Conservation (phyloP, 2,888 invertebrate genomes). For the Phymatocera aterrima region DNA sequence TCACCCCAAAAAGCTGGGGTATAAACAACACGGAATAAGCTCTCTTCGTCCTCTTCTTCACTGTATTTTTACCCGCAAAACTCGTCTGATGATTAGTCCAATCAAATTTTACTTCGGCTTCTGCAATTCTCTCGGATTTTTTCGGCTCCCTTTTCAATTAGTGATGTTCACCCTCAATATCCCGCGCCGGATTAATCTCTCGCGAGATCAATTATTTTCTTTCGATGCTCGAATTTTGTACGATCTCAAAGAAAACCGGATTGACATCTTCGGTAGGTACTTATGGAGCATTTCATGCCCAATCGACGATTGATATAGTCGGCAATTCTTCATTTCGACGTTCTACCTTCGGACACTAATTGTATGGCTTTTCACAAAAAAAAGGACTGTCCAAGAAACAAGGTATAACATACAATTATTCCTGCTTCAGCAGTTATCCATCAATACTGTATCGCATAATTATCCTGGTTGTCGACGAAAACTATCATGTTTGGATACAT, state of each 20-base stretch:
- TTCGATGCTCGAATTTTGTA: no score
- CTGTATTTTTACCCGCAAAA: neutral
- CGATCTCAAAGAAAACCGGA: neutral
- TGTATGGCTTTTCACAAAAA: no score
- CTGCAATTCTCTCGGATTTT: neutral
- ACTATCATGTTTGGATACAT: no score
- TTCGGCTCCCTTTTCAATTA: neutral
- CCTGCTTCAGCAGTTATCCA: no score
- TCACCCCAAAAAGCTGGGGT: neutral
- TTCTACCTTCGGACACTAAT: no score
- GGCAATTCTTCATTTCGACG: no score
- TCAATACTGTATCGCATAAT: no score
- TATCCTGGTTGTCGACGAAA: no score
- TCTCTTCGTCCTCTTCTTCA: neutral
- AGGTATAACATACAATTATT: no score
- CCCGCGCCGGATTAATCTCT: neutral
- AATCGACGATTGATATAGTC: neutral
- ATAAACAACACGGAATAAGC: neutral
- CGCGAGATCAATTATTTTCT: neutral
- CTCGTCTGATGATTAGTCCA: neutral
- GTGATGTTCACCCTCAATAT: neutral
- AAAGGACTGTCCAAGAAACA: no score
- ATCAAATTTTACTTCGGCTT: slow-evolving; percentile 11
- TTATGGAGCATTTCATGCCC: neutral
- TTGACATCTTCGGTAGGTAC: neutral